Base-by-base conservation (phyloP, 2,113 vertebrate species). In the Crotalus viridis region DNA sequence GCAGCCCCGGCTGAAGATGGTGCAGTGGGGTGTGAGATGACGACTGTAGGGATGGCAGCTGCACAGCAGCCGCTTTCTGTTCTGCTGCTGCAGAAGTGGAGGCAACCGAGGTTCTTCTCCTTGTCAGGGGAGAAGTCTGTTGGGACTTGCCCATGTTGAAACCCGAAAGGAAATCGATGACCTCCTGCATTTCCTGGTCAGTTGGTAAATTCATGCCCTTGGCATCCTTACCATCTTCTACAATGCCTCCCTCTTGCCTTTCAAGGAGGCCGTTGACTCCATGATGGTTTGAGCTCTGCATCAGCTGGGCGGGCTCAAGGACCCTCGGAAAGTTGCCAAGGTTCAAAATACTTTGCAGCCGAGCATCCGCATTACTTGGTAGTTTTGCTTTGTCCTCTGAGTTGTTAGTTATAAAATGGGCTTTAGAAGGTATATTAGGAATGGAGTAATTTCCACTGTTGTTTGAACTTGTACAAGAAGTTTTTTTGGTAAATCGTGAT, bases 171-270 rank as follows among this genome's bases (percentile, higher is more conserved):
- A 99, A 99, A 97, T 99, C 99, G 4, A 99, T 99, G 93, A 99
- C 99, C 85, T 99, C 99, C 96, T 99, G 99, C 99, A 99, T 99
- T 97, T 99, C 99, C 96, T 99, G 99, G 97, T 99, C 99, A 0
- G 98, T 99, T 43, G 99, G 99, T 94, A 99, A 96, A 96, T 99
- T 99, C 98, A 99, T 99, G 89, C 98, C 98, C 97, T 99, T 99
- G 94, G 99, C 99, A 0, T 99, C 99, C 46, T 97, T 98, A 94
- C 95, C 64, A 0, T 98, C 97, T 5, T 98, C 97, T 0, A 64
- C 46, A 54, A 96, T 98, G 94, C 98, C 95, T 92, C 92, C 96
- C 81, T 98, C 98, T 28, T 43, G 90, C 33, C 97, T 97, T 43
- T 98, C 97, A n/a, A 97, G 96, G 7, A 97, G 98, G 3, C 99